phyloP scores from a whole-genome alignment of 2,888 invertebrate genomes.

The Lithophane socia region DNA sequence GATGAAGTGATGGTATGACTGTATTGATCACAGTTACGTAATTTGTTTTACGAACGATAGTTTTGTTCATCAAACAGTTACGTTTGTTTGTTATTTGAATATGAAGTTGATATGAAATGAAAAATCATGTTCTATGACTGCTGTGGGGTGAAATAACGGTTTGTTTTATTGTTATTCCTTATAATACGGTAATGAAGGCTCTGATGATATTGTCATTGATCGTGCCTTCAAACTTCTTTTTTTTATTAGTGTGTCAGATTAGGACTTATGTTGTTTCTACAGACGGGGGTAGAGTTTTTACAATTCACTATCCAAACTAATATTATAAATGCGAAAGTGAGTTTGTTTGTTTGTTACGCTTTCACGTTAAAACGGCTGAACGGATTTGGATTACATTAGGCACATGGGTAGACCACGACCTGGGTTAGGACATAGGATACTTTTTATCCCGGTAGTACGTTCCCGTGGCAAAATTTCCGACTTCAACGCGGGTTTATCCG shows the following conservation, averaged over 20 bases:
- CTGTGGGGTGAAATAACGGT: not conserved
- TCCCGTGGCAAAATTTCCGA: too few relatives aligned
- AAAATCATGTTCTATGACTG: not conserved
- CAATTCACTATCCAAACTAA: not conserved
- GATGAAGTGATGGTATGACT: conserved; percentile 4
- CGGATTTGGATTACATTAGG: too few relatives aligned
- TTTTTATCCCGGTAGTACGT: too few relatives aligned
- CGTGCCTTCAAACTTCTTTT: not conserved
- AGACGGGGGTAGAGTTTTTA: not conserved
- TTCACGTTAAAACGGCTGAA: too few relatives aligned
- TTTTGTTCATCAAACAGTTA: not conserved
- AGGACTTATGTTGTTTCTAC: not conserved
- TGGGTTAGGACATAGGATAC: too few relatives aligned
- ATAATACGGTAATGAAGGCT: not conserved
- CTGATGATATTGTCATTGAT: conserved; percentile 13
- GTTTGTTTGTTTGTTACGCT: too few relatives aligned
- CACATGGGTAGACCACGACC: too few relatives aligned
- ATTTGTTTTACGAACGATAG: not conserved
- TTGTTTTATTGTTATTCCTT: not conserved
- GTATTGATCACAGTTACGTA: conserved; percentile 9
- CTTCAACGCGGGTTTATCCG: too few relatives aligned
- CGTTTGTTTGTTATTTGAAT: conserved; percentile 12
- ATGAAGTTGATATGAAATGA: not conserved
- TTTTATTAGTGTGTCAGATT: not conserved
- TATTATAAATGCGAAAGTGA: too few relatives aligned